These are phyloP conservation scores for sheep (Ovis aries) DNA, from an alignment of 2,113 vertebrate genomes.

Conservation along the genomic window DNA sequence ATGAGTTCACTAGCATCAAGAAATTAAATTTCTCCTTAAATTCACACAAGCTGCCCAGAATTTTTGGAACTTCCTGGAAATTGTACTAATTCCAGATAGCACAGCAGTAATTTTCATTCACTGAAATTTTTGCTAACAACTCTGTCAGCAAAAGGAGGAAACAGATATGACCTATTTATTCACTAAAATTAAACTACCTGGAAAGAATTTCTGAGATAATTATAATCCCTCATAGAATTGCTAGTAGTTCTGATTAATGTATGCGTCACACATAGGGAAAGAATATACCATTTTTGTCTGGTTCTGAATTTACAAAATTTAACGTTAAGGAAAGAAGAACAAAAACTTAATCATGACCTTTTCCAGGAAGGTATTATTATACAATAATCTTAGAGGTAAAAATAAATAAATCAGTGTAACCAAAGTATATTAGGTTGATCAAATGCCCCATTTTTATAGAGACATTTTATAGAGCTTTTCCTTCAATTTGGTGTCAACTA, in stretches of 20 bases:
- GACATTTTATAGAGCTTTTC: background rate
- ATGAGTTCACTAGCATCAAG: background rate
- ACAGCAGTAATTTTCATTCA: constrained; percentile 23
- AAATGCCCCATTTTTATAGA: background rate
- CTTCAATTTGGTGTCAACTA: background rate
- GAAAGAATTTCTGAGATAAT: constrained; percentile 6
- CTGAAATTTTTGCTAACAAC: constrained; percentile 38
- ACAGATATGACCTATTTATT: constrained; percentile 43
- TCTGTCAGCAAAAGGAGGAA: constrained; percentile 19
- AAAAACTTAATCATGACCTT: constrained; percentile 17
- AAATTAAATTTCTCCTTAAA: constrained; percentile 36
- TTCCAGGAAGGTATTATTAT: background rate
- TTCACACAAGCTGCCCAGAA: constrained; percentile 9
- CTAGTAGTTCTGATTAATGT: constrained; percentile 10
- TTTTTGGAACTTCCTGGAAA: constrained; percentile 34
- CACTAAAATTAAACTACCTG: constrained; percentile 9
- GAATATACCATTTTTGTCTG: background rate
- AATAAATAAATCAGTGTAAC: background rate
- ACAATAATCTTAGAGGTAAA: background rate
- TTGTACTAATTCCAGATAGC: constrained; percentile 30
- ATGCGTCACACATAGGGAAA: background rate
- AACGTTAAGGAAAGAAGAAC: background rate
- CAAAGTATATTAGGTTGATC: background rate
- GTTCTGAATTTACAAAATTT: constrained; percentile 23
- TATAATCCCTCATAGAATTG: constrained; percentile 8